phyloP scores from a whole-genome alignment of 2,888 invertebrate genomes.

The Cephus spinipes region DNA sequence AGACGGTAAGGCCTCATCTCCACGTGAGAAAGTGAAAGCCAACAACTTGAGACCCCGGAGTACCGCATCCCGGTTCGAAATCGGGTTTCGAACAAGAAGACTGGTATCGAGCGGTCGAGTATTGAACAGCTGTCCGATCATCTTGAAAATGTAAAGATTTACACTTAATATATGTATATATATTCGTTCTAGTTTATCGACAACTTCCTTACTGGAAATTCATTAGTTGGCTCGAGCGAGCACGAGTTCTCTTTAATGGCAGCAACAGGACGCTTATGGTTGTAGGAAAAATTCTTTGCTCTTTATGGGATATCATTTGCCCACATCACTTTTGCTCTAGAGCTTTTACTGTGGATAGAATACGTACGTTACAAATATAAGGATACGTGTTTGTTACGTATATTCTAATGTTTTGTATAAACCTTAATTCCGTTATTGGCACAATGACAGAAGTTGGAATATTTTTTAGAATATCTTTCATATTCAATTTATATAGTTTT shows the following conservation, averaged over 20 bases:
- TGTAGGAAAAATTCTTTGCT: background rate
- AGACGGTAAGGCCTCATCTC: slow-evolving; percentile 3
- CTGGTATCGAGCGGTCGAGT: background rate
- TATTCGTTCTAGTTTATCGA: background rate
- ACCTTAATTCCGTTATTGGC: too few relatives aligned
- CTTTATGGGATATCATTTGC: background rate
- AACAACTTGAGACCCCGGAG: background rate
- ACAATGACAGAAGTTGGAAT: background rate
- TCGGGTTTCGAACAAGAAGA: background rate
- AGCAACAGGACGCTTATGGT: background rate
- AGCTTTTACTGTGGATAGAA: background rate
- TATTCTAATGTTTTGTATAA: background rate
- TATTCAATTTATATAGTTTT: background rate
- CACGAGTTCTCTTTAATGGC: background rate
- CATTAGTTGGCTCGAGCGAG: background rate
- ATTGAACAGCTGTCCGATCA: background rate
- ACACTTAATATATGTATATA: background rate
- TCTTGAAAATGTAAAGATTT: slow-evolving; percentile 1
- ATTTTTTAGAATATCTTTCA: background rate
- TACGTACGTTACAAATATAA: background rate
- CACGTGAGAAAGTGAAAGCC: slow-evolving; percentile 9
- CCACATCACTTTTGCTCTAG: background rate
- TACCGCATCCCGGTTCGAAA: slow-evolving; percentile 1
- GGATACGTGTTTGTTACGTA: background rate
- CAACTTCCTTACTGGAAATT: background rate